Conservation (phyloP, 1,140 invertebrate genomes). For the Onthophagus taurus region DNA sequence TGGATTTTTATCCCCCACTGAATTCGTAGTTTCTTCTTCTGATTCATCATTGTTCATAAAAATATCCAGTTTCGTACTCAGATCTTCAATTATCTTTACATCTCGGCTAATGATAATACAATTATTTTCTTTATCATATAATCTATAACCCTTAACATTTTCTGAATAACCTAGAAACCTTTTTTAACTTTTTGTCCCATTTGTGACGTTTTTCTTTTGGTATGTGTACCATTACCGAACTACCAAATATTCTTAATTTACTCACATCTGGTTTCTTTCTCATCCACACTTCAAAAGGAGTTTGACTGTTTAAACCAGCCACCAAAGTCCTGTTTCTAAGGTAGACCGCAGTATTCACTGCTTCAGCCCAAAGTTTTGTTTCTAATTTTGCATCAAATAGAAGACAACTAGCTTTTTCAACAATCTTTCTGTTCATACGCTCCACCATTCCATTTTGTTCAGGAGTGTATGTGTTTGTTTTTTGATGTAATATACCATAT, state of each 20-base stretch:
- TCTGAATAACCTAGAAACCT: not conserved
- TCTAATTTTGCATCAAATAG: conserved; percentile 30
- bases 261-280: conserved; percentile 36
- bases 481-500: conserved; percentile 24
- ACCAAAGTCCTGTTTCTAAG: conserved; percentile 33
- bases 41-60: not conserved
- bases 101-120: not conserved
- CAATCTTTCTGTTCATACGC: conserved; percentile 35
- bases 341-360: conserved; percentile 38
- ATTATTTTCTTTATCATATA: not conserved
- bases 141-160: not conserved
- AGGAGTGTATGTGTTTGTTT: conserved; percentile 31
- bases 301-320: conserved; percentile 12
- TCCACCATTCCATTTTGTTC: conserved; percentile 39
- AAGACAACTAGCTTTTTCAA: conserved; percentile 34
- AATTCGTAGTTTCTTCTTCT: not conserved
- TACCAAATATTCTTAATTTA: conserved; percentile 42
- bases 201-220: not conserved
- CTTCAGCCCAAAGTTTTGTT: conserved; percentile 37
- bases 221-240: conserved; percentile 35
- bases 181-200: conserved; percentile 3
- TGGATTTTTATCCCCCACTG: not conserved
- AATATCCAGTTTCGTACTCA: not conserved
- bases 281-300: conserved; percentile 27
- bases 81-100: not conserved